These are phyloP conservation scores for Apotomis betuletana DNA, from an alignment of 2,888 invertebrate genomes.

Conservation along the genomic window DNA sequence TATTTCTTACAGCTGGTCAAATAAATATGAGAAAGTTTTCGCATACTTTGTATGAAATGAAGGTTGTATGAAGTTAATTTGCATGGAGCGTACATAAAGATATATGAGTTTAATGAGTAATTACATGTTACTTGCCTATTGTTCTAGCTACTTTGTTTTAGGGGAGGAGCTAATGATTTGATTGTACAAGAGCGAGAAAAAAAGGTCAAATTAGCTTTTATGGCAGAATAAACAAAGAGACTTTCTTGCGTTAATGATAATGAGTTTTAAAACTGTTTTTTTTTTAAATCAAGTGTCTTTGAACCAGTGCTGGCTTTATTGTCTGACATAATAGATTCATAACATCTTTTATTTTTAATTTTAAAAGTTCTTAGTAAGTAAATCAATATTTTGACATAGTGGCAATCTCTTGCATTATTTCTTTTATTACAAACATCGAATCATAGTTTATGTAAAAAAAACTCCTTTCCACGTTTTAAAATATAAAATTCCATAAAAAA, in stretches of 20 bases:
- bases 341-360: too few relatives aligned
- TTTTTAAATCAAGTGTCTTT: background rate
- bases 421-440: too few relatives aligned
- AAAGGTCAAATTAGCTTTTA: slow-evolving; percentile 27
- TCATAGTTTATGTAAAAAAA: too few relatives aligned
- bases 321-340: too few relatives aligned
- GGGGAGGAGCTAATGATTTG: slow-evolving; percentile 8
- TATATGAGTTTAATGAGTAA: slow-evolving; percentile 31
- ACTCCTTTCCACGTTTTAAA: too few relatives aligned
- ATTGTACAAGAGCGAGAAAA: slow-evolving; percentile 28
- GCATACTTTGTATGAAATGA: background rate
- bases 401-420: too few relatives aligned
- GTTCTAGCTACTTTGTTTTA: slow-evolving; percentile 27
- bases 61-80: slow-evolving; percentile 15
- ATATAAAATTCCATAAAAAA: background rate
- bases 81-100: slow-evolving; percentile 16
- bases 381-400: too few relatives aligned
- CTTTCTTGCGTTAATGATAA: slow-evolving; percentile 3
- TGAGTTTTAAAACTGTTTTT: slow-evolving; percentile 1
- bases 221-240: slow-evolving; percentile 10
- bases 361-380: too few relatives aligned
- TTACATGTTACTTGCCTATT: slow-evolving; percentile 22
- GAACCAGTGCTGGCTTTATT: background rate
- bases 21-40: slow-evolving; percentile 20
- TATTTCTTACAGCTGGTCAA: slow-evolving; percentile 12